Evolutionary conservation across 2,888 invertebrate species (phyloP), one percentile per base, ranked within the genome.

Genomic region (Venusia cambrica): DNA sequence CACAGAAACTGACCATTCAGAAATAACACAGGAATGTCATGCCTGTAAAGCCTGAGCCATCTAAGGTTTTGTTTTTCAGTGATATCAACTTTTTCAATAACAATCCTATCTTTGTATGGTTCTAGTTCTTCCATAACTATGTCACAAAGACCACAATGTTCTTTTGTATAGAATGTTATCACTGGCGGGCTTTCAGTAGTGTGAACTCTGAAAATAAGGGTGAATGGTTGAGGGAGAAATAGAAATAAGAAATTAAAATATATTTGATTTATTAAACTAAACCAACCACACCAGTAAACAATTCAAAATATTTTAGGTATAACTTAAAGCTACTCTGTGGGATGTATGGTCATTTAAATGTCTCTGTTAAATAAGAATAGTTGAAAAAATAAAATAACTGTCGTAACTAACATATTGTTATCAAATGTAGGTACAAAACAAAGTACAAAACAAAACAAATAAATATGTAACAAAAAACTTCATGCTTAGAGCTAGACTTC

Each of bases 1-100:
- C 94, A 94, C 22, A 97, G 83, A 76, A 90, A 97, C 55, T 92
- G 89, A 2, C 93, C 94, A 77, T 96, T 93, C 3, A 97, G 85
- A 74, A 96, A 95, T 51, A 97, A 75, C 4, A 97, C 97, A 19
- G 97, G 97, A 62, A 97, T 97, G 65, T 97, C 96, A 65, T 92
- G 89, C 46, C 92, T 89, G 63, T 95, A 97, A 22, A 94, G 80
- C 39, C 92, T 87, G 38, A 92, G 80, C 90, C 92, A 95, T 30
- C 89, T 84, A 15, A 93, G 63, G 73, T 96, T 95, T 57, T 91
- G 92, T 62, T 90, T 90, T 25, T 88, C 83, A 6, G 91, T 91
- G 26, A 97, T 97, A 72, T 95, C 92, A 27, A 97, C 90, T 72
- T 92, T 92, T 66, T 93, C 79, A 45, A 96, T 88, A 15, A 84